These are phyloP conservation scores for Siphamia tubifer DNA, from an alignment of 2,113 vertebrate genomes.

Conservation along the genomic window DNA sequence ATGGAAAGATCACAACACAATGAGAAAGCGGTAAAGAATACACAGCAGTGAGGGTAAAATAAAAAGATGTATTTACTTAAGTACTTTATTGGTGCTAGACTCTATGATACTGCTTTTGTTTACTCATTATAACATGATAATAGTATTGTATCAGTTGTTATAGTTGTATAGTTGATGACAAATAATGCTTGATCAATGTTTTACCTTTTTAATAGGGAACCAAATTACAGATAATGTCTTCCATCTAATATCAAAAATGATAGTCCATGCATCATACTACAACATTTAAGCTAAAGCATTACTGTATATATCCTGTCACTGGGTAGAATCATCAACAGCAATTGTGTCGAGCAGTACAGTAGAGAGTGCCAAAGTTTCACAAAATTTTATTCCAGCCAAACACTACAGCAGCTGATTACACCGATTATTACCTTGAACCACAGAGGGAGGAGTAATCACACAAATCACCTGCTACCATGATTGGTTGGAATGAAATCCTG, in stretches of 20 bases:
- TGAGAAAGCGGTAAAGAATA: no score
- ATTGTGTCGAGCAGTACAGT: neutral
- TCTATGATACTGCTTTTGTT: neutral
- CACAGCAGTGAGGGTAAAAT: no score
- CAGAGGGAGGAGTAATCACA: slow-evolving; percentile 31
- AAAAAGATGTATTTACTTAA: no score
- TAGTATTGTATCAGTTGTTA: no score
- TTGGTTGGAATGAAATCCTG: slow-evolving; percentile 21
- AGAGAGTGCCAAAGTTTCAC: slow-evolving; percentile 10
- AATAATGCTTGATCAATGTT: neutral
- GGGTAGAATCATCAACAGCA: neutral
- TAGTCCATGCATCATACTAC: no score
- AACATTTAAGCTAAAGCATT: neutral
- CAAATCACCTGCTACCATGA: slow-evolving; percentile 43
- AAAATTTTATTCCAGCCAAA: slow-evolving; percentile 14
- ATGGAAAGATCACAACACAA: no score
- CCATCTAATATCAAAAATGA: neutral
- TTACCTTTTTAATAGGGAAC: neutral
- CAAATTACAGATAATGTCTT: neutral
- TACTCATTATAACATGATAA: neutral
- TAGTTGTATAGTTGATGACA: no score
- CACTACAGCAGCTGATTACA: slow-evolving; percentile 28
- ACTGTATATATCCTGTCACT: neutral
- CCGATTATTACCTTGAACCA: slow-evolving; percentile 45
- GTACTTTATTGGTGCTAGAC: no score